Conservation (phyloP, 1,140 invertebrate genomes). For the Bathynomus jamesi region DNA sequence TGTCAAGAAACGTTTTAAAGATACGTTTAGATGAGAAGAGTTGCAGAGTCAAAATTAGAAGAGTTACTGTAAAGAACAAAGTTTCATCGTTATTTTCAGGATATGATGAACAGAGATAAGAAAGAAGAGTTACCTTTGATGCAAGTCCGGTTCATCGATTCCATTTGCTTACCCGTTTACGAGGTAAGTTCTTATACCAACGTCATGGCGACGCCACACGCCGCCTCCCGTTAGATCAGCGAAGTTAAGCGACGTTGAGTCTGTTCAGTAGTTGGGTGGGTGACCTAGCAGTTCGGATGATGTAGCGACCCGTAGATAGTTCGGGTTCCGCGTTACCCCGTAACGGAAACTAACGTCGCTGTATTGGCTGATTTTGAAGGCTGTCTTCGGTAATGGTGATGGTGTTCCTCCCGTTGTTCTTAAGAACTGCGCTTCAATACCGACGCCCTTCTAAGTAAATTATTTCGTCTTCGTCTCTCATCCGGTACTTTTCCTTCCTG, state of each 20-base stretch:
- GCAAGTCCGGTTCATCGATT: slow-evolving; percentile 95
- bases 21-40: not conserved
- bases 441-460: too few relatives aligned
- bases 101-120: slow-evolving; percentile 94
- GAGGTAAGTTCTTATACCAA: slow-evolving; percentile 54
- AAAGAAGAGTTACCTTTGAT: slow-evolving; percentile 87
- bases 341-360: not conserved
- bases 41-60: not conserved
- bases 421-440: too few relatives aligned
- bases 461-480: too few relatives aligned
- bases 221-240: not conserved
- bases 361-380: not conserved
- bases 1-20: not conserved
- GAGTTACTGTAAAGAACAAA: not conserved
- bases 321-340: not conserved
- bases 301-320: not conserved
- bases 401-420: too few relatives aligned
- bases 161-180: slow-evolving; percentile 90
- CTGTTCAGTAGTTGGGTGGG: not conserved
- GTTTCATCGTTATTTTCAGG: slow-evolving; percentile 53
- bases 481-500: too few relatives aligned
- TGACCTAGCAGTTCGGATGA: not conserved
- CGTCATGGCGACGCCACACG: not conserved
- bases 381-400: too few relatives aligned
- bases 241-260: not conserved